phyloP scores from a whole-genome alignment of 2,113 vertebrate species.

The Dasypus novemcinctus region DNA sequence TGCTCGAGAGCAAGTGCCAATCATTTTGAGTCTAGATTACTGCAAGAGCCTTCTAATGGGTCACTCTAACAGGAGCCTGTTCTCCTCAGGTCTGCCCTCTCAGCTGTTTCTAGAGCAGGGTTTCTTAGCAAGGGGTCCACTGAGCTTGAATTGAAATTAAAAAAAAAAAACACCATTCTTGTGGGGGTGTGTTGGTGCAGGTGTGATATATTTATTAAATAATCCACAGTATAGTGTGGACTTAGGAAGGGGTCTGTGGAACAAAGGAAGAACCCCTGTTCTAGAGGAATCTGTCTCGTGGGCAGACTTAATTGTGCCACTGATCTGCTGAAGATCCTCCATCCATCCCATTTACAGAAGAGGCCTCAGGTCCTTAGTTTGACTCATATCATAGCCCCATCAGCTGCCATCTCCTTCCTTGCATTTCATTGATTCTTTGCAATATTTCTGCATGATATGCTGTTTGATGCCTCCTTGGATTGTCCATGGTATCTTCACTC shows the following conservation, averaged over 20 bases:
- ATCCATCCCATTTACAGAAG: not conserved
- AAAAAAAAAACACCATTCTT: too few species aligned
- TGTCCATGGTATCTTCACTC: not conserved
- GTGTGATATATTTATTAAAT: too few species aligned
- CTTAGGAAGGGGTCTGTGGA: too few species aligned
- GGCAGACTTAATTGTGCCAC: not conserved
- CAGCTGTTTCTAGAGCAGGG: not conserved
- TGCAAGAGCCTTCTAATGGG: not conserved
- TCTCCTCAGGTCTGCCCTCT: not conserved
- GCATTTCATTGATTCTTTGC: not conserved
- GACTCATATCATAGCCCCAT: not conserved
- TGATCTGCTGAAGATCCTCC: not conserved
- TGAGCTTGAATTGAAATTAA: too few species aligned
- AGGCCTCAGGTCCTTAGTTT: not conserved
- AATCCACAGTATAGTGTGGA: too few species aligned
- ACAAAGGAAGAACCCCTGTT: too few species aligned
- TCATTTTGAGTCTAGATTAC: not conserved
- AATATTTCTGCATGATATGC: fast-evolving
- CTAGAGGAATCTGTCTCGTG: not conserved
- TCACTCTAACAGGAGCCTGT: not conserved
- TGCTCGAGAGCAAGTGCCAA: not conserved
- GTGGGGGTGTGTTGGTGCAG: too few species aligned
- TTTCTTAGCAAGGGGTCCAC: too few species aligned
- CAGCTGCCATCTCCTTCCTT: not conserved
- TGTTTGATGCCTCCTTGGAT: not conserved